Conservation (phyloP, 1,140 invertebrate genomes). For the Dendrolimus kikuchii region DNA sequence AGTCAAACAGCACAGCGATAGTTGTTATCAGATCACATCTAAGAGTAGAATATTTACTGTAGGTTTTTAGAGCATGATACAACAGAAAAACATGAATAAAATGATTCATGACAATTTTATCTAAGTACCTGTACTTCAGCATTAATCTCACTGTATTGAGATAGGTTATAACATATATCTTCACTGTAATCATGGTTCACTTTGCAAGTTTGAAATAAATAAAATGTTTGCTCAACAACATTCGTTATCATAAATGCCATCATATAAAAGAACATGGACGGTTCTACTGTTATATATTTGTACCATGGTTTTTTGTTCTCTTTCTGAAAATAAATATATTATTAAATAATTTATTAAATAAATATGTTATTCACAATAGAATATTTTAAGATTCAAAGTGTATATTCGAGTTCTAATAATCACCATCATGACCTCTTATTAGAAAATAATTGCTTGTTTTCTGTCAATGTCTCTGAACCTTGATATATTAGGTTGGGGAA, state of each 20-base stretch:
- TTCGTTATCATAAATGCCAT: conserved; percentile 84
- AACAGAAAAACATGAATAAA: neutral
- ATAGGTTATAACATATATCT: conserved; percentile 78
- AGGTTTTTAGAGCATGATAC: too few relatives aligned
- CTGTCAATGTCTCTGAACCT: too few relatives aligned
- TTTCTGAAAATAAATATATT: conserved; percentile 17
- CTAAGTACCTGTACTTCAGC: conserved; percentile 76
- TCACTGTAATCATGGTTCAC: conserved; percentile 78
- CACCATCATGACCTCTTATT: too few relatives aligned
- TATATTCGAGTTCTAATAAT: too few relatives aligned
- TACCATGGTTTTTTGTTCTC: conserved; percentile 38
- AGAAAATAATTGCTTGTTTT: too few relatives aligned
- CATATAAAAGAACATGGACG: conserved; percentile 86
- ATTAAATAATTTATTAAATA: too few relatives aligned
- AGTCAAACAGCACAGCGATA: too few relatives aligned
- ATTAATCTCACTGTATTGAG: conserved; percentile 70
- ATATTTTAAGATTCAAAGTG: too few relatives aligned
- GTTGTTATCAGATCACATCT: too few relatives aligned
- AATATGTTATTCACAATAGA: too few relatives aligned
- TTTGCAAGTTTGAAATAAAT: conserved; percentile 80
- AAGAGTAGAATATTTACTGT: too few relatives aligned
- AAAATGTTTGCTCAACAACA: conserved; percentile 84
- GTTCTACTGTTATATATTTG: conserved; percentile 78
- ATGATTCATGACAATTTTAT: conserved; percentile 1
- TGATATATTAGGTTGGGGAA: too few relatives aligned